Base-by-base conservation (phyloP, 2,797 vertebrate genomes). In the Alosa sapidissima region DNA sequence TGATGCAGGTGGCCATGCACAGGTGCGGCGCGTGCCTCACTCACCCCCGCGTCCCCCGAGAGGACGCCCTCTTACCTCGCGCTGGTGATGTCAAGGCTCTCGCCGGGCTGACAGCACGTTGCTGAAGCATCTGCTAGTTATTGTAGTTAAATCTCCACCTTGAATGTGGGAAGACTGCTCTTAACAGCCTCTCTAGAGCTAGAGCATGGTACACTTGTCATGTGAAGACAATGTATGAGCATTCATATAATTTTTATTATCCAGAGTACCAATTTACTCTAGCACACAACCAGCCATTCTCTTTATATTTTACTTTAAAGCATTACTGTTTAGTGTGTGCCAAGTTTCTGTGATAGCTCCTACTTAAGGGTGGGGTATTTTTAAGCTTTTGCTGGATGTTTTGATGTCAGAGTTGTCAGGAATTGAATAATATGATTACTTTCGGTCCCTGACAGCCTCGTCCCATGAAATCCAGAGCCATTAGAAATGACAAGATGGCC, bases 371-470 rank as follows among this genome's bases (percentile, higher is more conserved):
- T 45, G 19, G 72, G 72, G 54, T 21, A 36, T 36, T 78, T 41
- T 81, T 2, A 5, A 55, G 68, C 33, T 7, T 41, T 41, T 55
- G 36, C 33, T 11, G 52, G 36, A 36, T 58, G 19, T 84, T 54
- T 81, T 81, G 83, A 84, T 81, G 83, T 81, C 49, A 55, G 21
- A 36, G 72, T 14, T 49, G 84, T 60, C 72, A 3, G 81, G 41
- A 19, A 58, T 36, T 41, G 16, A 75, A 51, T 82, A 82, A 85
- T 85, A n/a, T 82, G 84, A 85, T 84, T 85, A 81, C 33, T 19
- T 72, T 28, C 21, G 3, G 81, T 85, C 84, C 81, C 75, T 60
- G 84, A 81, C 78, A n/a, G 78, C n/a, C 81, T 72, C 41, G 60
- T 72, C 81, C 81, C 48, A 49, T 52, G 84, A 82, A 65, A 72